Evolutionary conservation across 2,797 vertebrate species (phyloP).

Genomic region (Masticophis lateralis): DNA sequence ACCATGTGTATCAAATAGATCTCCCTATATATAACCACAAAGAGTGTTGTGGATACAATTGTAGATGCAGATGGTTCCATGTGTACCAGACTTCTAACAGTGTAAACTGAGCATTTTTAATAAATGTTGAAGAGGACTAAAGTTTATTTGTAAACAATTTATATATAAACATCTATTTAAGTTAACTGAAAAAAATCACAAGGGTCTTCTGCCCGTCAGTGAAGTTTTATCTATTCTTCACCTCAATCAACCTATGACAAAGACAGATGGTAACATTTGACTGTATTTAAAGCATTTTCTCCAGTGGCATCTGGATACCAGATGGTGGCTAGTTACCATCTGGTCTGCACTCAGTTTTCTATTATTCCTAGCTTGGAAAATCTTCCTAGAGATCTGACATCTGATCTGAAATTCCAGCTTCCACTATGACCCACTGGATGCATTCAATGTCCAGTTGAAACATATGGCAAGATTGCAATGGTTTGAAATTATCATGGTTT

Average conservation of each 20-base stretch:
- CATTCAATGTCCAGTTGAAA: neutral
- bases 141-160: neutral
- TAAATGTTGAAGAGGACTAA: neutral
- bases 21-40: neutral
- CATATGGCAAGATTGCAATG: neutral
- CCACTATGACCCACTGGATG: neutral
- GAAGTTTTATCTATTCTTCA: neutral
- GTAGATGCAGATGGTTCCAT: neutral
- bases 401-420: neutral
- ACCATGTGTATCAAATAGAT: neutral
- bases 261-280: neutral
- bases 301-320: neutral
- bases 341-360: slow-evolving; percentile 8
- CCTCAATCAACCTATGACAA: neutral
- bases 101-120: neutral
- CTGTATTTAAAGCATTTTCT: neutral
- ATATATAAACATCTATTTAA: neutral
- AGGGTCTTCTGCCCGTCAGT: neutral
- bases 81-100: neutral
- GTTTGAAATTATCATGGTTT: neutral
- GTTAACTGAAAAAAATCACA: neutral
- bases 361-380: slow-evolving; percentile 15
- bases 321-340: slow-evolving; percentile 21
- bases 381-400: slow-evolving; percentile 12
- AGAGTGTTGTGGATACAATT: neutral